A percentile compares a stretch with the other conserved stretches of the same genome.
These are phyloP conservation scores for Drosophila navojoa DNA, from an alignment of 1,140 invertebrate species.

Conservation along the genomic window DNA sequence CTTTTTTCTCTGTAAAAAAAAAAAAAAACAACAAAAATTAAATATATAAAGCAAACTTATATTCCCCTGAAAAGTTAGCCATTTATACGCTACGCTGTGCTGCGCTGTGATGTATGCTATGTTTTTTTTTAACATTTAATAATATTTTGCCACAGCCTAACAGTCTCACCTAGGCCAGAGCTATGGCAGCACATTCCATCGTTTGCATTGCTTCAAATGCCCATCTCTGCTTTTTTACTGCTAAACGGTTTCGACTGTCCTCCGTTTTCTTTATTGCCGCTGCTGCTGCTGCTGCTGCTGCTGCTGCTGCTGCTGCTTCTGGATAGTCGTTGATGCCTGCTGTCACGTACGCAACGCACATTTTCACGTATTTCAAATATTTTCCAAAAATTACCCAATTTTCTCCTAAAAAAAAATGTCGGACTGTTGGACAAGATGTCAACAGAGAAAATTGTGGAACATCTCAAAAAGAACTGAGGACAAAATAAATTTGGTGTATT, in stretches of 20 bases:
- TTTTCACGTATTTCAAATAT: slow-evolving; percentile 81
- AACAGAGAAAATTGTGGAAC: too few species aligned
- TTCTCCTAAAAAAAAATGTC: slow-evolving; percentile 44
- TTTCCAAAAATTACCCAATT: slow-evolving; percentile 81
- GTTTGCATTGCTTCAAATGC: slow-evolving; percentile 5
- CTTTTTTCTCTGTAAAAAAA: too few species aligned
- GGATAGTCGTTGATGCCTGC: slow-evolving; percentile 43
- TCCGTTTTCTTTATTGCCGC: slow-evolving; percentile 46
- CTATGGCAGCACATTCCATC: background rate
- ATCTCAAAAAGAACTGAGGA: too few species aligned
- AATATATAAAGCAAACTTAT: too few species aligned
- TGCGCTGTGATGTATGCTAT: slow-evolving; percentile 11
- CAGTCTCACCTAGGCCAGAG: slow-evolving; percentile 1
- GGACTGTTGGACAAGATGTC: background rate
- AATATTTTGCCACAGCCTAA: background rate
- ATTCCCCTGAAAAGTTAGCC: too few species aligned
- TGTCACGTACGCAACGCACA: slow-evolving; percentile 67
- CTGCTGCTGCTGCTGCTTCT: slow-evolving; percentile 4
- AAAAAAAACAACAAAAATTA: too few species aligned
- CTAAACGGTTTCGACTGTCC: slow-evolving; percentile 58
- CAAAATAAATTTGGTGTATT: slow-evolving; percentile 37
- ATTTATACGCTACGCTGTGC: slow-evolving; percentile 6
- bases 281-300: slow-evolving; percentile 15
- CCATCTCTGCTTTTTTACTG: slow-evolving; percentile 58
- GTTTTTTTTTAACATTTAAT: slow-evolving; percentile 12